Evolutionary conservation across 1,140 invertebrate species (phyloP), one percentile per base, ranked within the genome.

Genomic region (Caenorhabditis elegans): DNA sequence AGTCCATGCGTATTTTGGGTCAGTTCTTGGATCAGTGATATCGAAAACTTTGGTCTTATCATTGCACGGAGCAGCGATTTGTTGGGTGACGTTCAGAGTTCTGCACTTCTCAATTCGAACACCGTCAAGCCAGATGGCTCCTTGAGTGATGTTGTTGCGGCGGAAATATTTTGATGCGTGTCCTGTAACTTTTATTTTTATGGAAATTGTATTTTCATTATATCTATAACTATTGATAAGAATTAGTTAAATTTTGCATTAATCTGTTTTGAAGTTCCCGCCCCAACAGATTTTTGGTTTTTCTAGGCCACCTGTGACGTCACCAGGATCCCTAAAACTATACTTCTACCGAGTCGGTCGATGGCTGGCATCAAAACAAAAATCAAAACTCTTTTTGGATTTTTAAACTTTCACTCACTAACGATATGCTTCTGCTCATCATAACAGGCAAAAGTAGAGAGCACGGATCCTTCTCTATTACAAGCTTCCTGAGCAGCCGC

Each of bases 361-460:
- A n/a, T n/a, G n/a, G n/a, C n/a, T n/a, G n/a, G n/a, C n/a, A n/a
- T n/a, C n/a, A n/a, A n/a, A n/a, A n/a, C n/a, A n/a, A n/a, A n/a
- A n/a, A n/a, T n/a, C n/a, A n/a, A n/a, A n/a, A n/a, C n/a, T n/a
- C n/a, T n/a, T n/a, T n/a, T n/a, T n/a, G n/a, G n/a, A n/a, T n/a
- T n/a, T n/a, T n/a, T n/a, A n/a, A n/a, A n/a, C n/a, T n/a, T n/a
- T n/a, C n/a, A 70, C 60, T 70, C 34, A 70, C 60, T 70, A 39
- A 70, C 60, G 60, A 70, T 70, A 39, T 70, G n/a, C 19, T 70
- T 70, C 34, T 70, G 60, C 34, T 70, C 60, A 39, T 70, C 60
- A 70, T 39, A 70, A 39, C 60, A 39, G 1, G 60, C 34, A 70
- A 70, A 70, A 0, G 60, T 70, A 4, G 60, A 22, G 0, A 70